Percentiles rank a stretch among this genome's conserved stretches.
phyloP scores from a whole-genome alignment of 2,888 invertebrate species.

The Lymantria dispar region DNA sequence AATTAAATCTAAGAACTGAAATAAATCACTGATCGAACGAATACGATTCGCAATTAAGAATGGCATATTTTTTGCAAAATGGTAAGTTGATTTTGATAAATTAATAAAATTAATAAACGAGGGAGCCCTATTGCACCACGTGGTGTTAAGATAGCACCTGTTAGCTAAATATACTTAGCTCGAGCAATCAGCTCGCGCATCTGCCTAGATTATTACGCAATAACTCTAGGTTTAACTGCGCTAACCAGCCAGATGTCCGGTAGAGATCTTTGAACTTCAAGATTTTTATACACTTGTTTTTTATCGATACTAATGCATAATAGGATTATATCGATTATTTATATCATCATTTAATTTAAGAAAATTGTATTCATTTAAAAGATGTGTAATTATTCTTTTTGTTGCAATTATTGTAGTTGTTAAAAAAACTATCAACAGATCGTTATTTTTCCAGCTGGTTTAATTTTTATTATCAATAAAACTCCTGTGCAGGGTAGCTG shows the following conservation, averaged over 20 bases:
- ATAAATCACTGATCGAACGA: too few relatives aligned
- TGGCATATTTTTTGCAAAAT: too few relatives aligned
- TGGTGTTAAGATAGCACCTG: slow-evolving; percentile 63
- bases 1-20: too few relatives aligned
- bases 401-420: background rate
- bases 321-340: slow-evolving; percentile 3
- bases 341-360: background rate
- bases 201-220: slow-evolving; percentile 77
- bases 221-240: slow-evolving; percentile 63
- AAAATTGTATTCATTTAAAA: too few relatives aligned
- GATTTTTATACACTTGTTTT: slow-evolving; percentile 49
- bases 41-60: too few relatives aligned
- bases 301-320: slow-evolving; percentile 21
- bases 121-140: slow-evolving; percentile 63
- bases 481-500: too few relatives aligned
- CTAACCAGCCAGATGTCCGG: slow-evolving; percentile 63
- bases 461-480: background rate
- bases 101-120: background rate
- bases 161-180: slow-evolving; percentile 65
- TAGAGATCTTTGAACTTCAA: slow-evolving; percentile 56
- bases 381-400: background rate
- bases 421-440: background rate
- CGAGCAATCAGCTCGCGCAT: slow-evolving; percentile 72
- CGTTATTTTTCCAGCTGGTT: background rate
- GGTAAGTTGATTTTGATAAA: background rate